Base-by-base conservation (phyloP, 1,140 invertebrate genomes). In the Euborellia annulipes region DNA sequence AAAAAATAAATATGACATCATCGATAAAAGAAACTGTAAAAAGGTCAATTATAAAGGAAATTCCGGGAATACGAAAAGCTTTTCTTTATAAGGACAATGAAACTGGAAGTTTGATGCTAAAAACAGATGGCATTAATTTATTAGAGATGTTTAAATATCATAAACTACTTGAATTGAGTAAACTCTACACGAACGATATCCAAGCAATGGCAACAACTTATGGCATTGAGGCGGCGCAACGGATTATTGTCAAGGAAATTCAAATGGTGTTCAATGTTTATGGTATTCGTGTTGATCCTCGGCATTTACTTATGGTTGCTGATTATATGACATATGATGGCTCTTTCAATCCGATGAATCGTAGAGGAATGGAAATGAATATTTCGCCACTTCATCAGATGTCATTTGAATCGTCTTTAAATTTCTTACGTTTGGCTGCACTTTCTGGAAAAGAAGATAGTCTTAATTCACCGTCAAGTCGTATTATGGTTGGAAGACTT, bases 321-420 rank as follows among this genome's bases (percentile, higher is more conserved):
- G 94, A 98, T 66, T 98, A 96, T 60, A 98, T 99, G 94, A 98
- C 93, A 0, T 92, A 79, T 55, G 82, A 87, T 58, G 96, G 96
- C 1, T 67, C 66, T 8, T 95, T 86, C 55, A 76, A 82, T 57
- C 85, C 93, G 0, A 78, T 98, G 60, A 98, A 85, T 63, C 70
- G 94, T 21, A 78, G 75, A 58, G 89, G 88, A 4, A 91, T 99
- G 72, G 78, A 84, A 53, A 75, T 75, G 18, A 86, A 79, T 32
- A 70, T 85, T 0, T 98, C 93, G 3, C 87, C 92, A 0, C 63
- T 99, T 2, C 95, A 98, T 60, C 92, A 97, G 67, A 98, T 98
- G 85, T 93, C 85, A 2, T 99, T 95, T 58, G 95, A 98, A 65
- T 90, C 90, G 1, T 86, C 90, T 1, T 65, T 89, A 18, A 73